Percentiles rank a stretch among this genome's conserved stretches.
Evolutionary conservation across 1,140 invertebrate species (phyloP).

Genomic region (Brachionus manjavacas): DNA sequence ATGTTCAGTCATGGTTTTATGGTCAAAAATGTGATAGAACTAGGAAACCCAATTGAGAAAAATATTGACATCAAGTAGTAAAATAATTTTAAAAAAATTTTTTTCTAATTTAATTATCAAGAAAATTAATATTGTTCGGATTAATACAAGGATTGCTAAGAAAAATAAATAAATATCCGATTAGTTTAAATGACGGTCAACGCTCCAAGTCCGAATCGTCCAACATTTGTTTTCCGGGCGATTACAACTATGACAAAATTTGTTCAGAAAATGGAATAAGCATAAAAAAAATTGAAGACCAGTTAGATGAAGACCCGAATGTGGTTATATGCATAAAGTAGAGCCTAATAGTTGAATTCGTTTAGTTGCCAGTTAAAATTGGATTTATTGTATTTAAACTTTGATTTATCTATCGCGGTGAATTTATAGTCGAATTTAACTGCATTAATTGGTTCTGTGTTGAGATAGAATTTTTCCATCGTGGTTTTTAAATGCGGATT

Average conservation of each 20-base stretch:
- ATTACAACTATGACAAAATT: constrained; percentile 25
- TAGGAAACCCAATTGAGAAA: not conserved
- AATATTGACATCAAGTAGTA: constrained; percentile 36
- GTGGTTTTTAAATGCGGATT: not conserved
- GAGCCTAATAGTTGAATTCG: not conserved
- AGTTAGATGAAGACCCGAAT: constrained; percentile 7
- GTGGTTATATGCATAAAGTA: constrained; percentile 36
- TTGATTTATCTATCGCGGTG: not conserved
- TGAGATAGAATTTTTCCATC: not conserved
- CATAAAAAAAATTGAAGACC: constrained; percentile 24
- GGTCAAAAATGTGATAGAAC: constrained; percentile 23
- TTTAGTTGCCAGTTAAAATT: constrained; percentile 35
- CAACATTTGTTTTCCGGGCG: not conserved
- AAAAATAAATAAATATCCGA: constrained; percentile 69
- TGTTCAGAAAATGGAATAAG: constrained; percentile 31
- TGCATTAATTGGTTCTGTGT: not conserved
- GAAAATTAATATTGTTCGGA: constrained; percentile 84
- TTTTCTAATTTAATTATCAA: constrained; percentile 52
- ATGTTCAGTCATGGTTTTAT: constrained; percentile 11
- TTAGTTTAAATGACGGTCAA: constrained; percentile 46
- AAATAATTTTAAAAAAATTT: not conserved
- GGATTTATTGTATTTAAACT: constrained; percentile 12
- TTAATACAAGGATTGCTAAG: constrained; percentile 77
- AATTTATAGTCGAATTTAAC: not conserved
- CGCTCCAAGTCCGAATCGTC: not conserved